These are phyloP conservation scores for Acanthurus tractus DNA, from an alignment of 2,797 vertebrate species.

Conservation along the genomic window DNA sequence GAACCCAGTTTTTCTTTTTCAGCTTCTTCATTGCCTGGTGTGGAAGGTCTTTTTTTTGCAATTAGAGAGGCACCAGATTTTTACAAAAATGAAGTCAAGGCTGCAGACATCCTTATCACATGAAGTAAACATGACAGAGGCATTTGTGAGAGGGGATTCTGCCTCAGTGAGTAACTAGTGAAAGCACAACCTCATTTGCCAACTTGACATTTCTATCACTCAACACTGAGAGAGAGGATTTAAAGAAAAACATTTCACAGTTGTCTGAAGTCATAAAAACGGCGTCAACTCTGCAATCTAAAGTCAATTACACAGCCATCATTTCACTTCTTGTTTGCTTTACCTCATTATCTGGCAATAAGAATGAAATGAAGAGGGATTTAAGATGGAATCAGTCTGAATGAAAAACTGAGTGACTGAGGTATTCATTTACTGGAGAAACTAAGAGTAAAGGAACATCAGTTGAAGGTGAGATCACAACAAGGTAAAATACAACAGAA, in stretches of 20 bases:
- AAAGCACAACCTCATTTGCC: too few relatives aligned
- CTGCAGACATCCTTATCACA: not conserved
- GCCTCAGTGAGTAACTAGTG: not conserved
- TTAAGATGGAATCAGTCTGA: constrained; percentile 17
- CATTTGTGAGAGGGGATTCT: not conserved
- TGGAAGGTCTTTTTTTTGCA: not conserved
- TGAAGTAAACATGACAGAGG: constrained; percentile 6
- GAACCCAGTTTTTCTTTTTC: not conserved
- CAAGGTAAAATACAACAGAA: not conserved
- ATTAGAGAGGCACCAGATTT: not conserved
- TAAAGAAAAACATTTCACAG: constrained; percentile 25
- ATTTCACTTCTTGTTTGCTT: constrained; percentile 4
- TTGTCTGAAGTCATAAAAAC: constrained; percentile 15
- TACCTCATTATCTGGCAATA: constrained; percentile 36
- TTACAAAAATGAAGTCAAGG: not conserved
- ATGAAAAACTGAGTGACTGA: constrained; percentile 15
- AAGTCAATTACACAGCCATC: constrained; percentile 26
- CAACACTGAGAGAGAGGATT: not conserved
- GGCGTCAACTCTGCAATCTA: constrained; percentile 13
- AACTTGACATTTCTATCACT: constrained; percentile 17
- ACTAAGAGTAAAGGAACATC: not conserved
- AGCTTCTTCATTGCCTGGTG: not conserved
- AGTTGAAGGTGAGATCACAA: constrained; percentile 4
- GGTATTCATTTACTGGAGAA: not conserved
- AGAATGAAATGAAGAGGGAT: constrained; percentile 19